Conservation (phyloP, 2,888 invertebrate genomes). For the Aethes cnicana region DNA sequence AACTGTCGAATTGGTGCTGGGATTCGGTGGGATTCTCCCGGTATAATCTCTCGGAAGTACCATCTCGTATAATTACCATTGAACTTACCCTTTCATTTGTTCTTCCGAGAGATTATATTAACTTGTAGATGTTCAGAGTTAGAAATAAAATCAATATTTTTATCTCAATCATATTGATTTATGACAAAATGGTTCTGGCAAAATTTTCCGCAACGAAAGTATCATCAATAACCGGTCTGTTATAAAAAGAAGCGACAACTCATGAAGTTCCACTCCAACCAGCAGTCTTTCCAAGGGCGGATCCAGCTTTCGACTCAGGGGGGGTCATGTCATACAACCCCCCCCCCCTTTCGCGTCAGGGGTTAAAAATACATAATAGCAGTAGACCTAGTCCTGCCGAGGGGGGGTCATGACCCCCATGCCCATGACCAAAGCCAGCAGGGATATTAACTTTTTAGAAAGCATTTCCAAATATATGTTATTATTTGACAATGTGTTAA, state of each 20-base stretch:
- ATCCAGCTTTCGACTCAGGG: no score
- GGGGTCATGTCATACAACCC: no score
- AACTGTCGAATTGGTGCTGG: no score
- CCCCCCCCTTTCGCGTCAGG: no score
- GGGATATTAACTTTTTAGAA: background rate
- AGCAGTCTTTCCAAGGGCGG: conserved; percentile 33
- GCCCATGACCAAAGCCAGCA: background rate
- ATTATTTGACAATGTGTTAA: background rate
- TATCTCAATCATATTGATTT: background rate
- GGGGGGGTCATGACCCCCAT: no score
- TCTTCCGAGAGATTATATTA: background rate
- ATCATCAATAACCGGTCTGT: background rate
- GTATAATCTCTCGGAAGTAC: no score
- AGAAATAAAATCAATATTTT: conserved; percentile 1
- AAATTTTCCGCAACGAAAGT: background rate
- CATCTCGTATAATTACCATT: no score
- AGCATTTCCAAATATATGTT: background rate
- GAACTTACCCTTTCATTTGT: no score
- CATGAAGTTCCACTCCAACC: conserved; percentile 6
- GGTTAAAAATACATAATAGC: no score
- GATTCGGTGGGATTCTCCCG: no score
- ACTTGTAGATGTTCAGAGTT: conserved; percentile 10
- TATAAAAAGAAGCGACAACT: conserved; percentile 2
- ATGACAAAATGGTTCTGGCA: background rate
- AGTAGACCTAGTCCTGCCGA: no score